Evolutionary conservation across 2,888 invertebrate species (phyloP), one percentile per base, ranked within the genome.

Genomic region (Oasisia sp.): DNA sequence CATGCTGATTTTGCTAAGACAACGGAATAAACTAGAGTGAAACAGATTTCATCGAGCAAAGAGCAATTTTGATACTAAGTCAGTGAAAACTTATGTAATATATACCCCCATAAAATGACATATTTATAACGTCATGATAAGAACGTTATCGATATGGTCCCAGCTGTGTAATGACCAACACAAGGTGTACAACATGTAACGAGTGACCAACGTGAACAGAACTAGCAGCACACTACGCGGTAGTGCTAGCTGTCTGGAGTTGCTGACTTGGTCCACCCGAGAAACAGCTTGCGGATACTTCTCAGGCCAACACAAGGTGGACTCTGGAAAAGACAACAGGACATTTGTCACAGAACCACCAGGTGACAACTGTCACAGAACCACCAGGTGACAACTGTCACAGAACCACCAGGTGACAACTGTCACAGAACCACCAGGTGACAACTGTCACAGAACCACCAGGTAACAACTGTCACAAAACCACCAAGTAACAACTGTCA

Each of bases 201-300:
- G 58, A 19, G 58, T 58, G 58, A 58, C 58, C 58, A 14, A 19
- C 19, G 19, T 58, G 58, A 58, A 5, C 58, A 45, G n/a, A n/a
- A 38, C 38, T 38, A 38, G 4, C 38, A 38, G 38, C 1, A 2
- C 2, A 1, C 38, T 38, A 38, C 38, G n/a, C n/a, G n/a, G n/a
- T n/a, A 58, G 3, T 74, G 74, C 74, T 74, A 74, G 74, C 74
- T 19, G 27, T 74, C 74, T 7, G 74, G 74, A 74, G 74, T 74
- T 12, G 56, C 44, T 14, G 56, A 91, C 27, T 32, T 32, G 32
- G 92, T 92, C 92, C 92, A 92, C 9, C 91, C 92, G 32, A 58
- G 90, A 32, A 92, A 92, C 32, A 92, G 91, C 32, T 50, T 44
- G 91, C 92, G 92, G 91, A 92, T 92, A 92, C 92, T 92, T 32